Evolutionary conservation across 2,113 vertebrate species (phyloP).

Genomic region (Mionectes macconnelli): DNA sequence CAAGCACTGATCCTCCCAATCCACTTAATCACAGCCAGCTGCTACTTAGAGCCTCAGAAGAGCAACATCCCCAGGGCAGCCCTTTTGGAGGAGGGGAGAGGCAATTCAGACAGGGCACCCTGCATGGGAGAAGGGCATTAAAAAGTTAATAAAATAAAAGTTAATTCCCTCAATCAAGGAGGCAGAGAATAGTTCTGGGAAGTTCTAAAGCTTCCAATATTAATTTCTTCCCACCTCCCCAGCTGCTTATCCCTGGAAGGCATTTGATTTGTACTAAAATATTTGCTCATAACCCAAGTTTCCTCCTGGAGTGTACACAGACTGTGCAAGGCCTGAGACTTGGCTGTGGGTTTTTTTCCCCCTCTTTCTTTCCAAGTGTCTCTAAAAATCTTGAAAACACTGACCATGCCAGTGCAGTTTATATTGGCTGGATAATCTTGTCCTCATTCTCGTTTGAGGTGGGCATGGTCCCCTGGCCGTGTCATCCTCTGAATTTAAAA

Average conservation of each 20-base stretch:
- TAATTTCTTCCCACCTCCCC: constrained; percentile 71
- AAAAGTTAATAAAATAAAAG: constrained; percentile 83
- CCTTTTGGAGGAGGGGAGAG: constrained; percentile 16
- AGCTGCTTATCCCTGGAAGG: constrained; percentile 68
- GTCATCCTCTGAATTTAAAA: constrained; percentile 33
- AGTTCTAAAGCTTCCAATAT: constrained; percentile 60
- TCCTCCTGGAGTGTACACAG: constrained; percentile 54
- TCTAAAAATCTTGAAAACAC: constrained; percentile 60
- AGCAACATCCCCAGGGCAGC: constrained; percentile 68
- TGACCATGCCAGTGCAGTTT: constrained; percentile 29
- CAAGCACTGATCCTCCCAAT: constrained; percentile 79
- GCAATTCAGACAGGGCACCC: constrained; percentile 29
- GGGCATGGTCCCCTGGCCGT: constrained; percentile 26
- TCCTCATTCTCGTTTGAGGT: constrained; percentile 42
- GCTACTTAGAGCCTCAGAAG: constrained; percentile 68
- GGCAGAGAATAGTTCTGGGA: constrained; percentile 58
- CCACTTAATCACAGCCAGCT: constrained; percentile 82
- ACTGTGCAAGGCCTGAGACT: background rate
- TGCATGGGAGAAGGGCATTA: constrained; percentile 72
- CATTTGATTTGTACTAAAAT: constrained; percentile 70
- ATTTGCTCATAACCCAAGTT: constrained; percentile 66
- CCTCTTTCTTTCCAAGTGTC: constrained; percentile 61
- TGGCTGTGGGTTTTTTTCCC: constrained; percentile 24
- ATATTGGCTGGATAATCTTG: constrained; percentile 35
- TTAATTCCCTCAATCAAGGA: constrained; percentile 74